Evolutionary conservation across 2,888 invertebrate genomes (phyloP), one percentile per base, ranked within the genome.

Genomic region (Polylopha cassiicola): DNA sequence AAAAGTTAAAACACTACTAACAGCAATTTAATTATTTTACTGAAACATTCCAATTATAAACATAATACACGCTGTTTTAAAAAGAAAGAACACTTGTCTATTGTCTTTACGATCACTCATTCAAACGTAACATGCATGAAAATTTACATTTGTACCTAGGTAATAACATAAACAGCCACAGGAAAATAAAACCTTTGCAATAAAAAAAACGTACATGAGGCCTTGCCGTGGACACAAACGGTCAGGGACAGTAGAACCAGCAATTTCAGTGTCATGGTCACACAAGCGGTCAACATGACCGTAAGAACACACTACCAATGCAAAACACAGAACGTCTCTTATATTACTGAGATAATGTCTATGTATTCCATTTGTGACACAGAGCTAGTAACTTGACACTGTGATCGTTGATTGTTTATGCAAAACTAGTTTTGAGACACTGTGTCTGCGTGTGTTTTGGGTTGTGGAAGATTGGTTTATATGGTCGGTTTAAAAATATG

Each of bases 191-290:
- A 22, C 45, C 38, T 13, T 26, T 26, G 32, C 44, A 43, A 39
- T 50, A 44, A 48, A 51, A 34, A 37, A 38, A 57, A 73, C 80
- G 56, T 79, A 82, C 82, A 81, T 64, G 72, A 43, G 13, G 72
- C 54, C 70, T 82, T 82, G 49, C 71, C 63, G 57, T 69, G 55
- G 47, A 69, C 73, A 65, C 67, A 65, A 52, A 57, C 62, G 53
- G 64, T 61, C 55, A 80, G 58, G 51, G 69, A 67, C 50, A 76
- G 46, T 30, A 79, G 51, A 58, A 62, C 59, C 48, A 61, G 42
- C 36, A 74, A 65, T 70, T 68, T 75, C 55, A 74, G 71, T 70
- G 73, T 73, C 82, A 82, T 77, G 69, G 74, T 72, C 76, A 72
- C 46, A 45, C 67, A 62, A 63, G 67, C 69, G 72, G 69, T 65